A percentile compares a stretch with the other conserved stretches of the same genome.
These are phyloP conservation scores for Pelodytes ibericus DNA, from an alignment of 2,797 vertebrate genomes.

Conservation along the genomic window DNA sequence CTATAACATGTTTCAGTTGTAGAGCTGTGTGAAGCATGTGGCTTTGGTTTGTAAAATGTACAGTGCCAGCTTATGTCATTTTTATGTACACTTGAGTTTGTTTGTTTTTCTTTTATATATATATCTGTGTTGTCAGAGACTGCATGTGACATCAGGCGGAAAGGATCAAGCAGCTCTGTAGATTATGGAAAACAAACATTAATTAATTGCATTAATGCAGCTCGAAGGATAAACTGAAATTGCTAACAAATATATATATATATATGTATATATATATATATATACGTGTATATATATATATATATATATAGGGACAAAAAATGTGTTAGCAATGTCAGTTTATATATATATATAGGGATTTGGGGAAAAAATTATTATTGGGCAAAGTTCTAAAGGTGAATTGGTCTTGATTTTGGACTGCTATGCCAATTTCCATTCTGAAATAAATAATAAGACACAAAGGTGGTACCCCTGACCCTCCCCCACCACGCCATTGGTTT, in stretches of 20 bases:
- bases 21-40: not conserved
- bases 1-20: not conserved
- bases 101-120: not conserved
- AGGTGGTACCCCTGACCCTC: no score
- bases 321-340: no score
- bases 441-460: no score
- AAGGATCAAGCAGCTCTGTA: not conserved
- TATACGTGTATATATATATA: not conserved
- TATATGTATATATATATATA: not conserved
- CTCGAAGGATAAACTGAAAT: no score
- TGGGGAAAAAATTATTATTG: no score
- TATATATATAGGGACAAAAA: no score
- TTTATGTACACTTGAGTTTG: conserved; percentile 14
- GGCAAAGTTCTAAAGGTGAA: no score
- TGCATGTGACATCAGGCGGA: not conserved
- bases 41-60: not conserved
- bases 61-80: conserved; percentile 1
- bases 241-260: not conserved
- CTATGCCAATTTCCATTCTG: no score
- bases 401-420: no score
- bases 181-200: not conserved
- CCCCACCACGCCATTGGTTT: no score
- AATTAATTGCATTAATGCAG: no score
- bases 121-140: not conserved
- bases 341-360: no score